These are phyloP conservation scores for Aplochiton taeniatus DNA, from an alignment of 2,797 vertebrate species.

Conservation along the genomic window DNA sequence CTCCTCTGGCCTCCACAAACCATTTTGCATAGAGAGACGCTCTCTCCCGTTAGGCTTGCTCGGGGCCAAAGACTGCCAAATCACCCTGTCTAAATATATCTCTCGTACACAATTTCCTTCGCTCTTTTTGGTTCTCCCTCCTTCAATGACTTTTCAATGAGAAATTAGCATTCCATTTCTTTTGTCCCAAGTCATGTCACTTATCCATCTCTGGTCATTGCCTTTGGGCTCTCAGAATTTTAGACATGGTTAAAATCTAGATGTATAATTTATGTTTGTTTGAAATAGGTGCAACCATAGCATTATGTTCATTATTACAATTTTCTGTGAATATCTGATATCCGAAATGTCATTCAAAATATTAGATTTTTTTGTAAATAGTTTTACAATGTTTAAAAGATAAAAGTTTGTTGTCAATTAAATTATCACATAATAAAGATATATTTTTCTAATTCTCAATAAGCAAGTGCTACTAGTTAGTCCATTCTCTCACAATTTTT, in stretches of 20 bases:
- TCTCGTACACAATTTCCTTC: constrained; percentile 43
- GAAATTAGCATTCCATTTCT: constrained; percentile 21
- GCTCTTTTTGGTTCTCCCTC: constrained; percentile 37
- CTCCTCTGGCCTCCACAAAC: constrained; percentile 64
- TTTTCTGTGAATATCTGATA: constrained; percentile 1
- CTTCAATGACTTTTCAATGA: constrained; percentile 65
- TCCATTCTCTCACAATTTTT: constrained; percentile 62
- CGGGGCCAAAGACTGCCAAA: constrained; percentile 41
- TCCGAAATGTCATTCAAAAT: constrained; percentile 23
- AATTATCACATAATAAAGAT: constrained; percentile 52
- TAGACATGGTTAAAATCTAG: neutral
- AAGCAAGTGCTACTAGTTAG: constrained; percentile 55
- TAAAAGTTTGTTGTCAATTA: constrained; percentile 30
- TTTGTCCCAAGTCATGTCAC: too few species aligned
- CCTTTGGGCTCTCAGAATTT: too few species aligned
- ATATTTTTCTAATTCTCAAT: constrained; percentile 57
- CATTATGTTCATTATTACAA: neutral
- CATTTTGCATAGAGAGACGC: constrained; percentile 60
- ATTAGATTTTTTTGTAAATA: constrained; percentile 10
- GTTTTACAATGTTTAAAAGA: constrained; percentile 30
- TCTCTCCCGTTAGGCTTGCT: constrained; percentile 53
- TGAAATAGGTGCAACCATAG: neutral
- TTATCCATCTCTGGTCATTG: too few species aligned
- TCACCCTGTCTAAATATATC: constrained; percentile 15
- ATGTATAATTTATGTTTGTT: neutral